Evolutionary conservation across 2,113 vertebrate genomes (phyloP).

Genomic region (Psophia crepitans): DNA sequence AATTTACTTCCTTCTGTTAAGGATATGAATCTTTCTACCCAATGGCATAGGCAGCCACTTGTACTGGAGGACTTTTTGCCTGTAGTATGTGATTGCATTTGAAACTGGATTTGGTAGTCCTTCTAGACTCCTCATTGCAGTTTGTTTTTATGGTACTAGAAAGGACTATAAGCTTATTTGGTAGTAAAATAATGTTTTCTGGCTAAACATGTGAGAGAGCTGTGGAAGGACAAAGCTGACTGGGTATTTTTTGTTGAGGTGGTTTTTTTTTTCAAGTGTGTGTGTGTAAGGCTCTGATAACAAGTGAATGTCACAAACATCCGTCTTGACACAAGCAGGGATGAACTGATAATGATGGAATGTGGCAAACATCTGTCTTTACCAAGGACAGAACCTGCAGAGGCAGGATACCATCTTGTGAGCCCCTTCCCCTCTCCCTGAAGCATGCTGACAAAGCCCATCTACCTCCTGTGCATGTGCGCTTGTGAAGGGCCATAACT

Average conservation of each 20-base stretch:
- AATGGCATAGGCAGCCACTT: not conserved
- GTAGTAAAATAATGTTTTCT: not conserved
- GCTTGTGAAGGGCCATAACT: too few species aligned
- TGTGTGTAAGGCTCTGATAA: too few species aligned
- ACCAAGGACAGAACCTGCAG: too few species aligned
- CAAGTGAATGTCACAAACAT: too few species aligned
- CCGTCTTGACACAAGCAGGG: too few species aligned
- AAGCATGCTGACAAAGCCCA: too few species aligned
- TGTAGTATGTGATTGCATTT: not conserved
- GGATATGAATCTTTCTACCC: not conserved
- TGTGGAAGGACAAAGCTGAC: not conserved
- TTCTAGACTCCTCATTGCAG: not conserved
- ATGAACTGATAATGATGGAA: too few species aligned
- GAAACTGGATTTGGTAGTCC: not conserved
- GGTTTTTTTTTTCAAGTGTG: not conserved
- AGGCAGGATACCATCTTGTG: too few species aligned
- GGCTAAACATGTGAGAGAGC: not conserved
- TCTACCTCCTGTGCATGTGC: too few species aligned
- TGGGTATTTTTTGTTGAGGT: not conserved
- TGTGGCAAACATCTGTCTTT: too few species aligned
- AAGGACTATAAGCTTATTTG: not conserved
- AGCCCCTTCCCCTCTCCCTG: too few species aligned
- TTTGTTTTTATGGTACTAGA: not conserved
- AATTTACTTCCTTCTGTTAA: not conserved
- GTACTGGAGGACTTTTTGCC: not conserved